Evolutionary conservation across 1,140 invertebrate genomes (phyloP), one percentile per base, ranked within the genome.

Genomic region (Vanessa tameamea): DNA sequence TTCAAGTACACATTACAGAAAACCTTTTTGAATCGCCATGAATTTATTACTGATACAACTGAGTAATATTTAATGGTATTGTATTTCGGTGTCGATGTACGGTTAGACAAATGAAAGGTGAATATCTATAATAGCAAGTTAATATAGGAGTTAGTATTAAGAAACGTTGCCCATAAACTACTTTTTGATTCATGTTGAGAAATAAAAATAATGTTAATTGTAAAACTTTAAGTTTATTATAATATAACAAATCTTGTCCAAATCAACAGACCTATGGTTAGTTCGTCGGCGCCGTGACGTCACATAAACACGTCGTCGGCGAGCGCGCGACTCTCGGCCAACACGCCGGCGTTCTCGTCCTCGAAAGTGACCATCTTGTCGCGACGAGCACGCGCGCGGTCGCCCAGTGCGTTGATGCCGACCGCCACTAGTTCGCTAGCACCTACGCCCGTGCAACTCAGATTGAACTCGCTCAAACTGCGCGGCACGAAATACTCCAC

Each of bases 361-460:
- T 97, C 96, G 79, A 97, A 97, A 1, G 96, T 97, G 15, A 97
- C 96, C 95, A 96, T 96, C 89, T 97, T 97, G 84, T 96, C 96
- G 50, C 95, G 93, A 3, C 96, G 67, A 94, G 93, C 68, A 31
- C 79, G 72, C 47, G 78, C 77, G 76, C 73, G 75, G 48, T 83
- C 80, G 26, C 81, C 69, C 81, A 76, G 53, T 6, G 74, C 69
- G 23, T 65, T 72, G 37, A 76, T 64, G 3, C 74, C 74, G 2
- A 76, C 74, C 0, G 69, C 55, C 55, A 76, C 53, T 13, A 76
- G 47, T 57, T 76, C 74, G 43, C 74, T 76, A 15, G 69, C 55
- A 23, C 57, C 65, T 0, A 76, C 57, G 93, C 94, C 94, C 0
- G 94, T 88, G 2, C 94, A 93, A 1, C 95, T 95, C 47, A 97